These are phyloP conservation scores for Sinonovacula constricta DNA, from an alignment of 1,140 invertebrate species.

Conservation along the genomic window DNA sequence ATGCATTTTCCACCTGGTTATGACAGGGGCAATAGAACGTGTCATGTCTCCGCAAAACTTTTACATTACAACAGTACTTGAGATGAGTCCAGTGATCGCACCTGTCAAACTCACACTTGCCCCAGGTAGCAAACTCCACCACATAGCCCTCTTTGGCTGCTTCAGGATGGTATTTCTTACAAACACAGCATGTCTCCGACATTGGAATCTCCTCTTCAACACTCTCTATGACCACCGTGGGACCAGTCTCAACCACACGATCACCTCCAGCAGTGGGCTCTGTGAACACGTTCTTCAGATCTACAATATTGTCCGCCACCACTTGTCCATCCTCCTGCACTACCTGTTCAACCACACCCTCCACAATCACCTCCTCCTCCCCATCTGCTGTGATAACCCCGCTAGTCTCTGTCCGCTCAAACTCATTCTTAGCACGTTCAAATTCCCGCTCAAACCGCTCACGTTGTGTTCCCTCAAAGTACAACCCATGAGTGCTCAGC, in stretches of 20 bases:
- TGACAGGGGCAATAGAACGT: conserved; percentile 50
- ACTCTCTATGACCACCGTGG: conserved; percentile 44
- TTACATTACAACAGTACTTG: conserved; percentile 48
- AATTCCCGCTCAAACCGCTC: conserved; percentile 44
- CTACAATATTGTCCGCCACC: conserved; percentile 8
- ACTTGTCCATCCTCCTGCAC: conserved; percentile 33
- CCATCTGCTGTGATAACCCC: not conserved
- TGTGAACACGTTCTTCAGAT: conserved; percentile 23
- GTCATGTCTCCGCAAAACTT: conserved; percentile 47
- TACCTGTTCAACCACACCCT: conserved; percentile 13
- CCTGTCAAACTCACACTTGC: conserved; percentile 37
- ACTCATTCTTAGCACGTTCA: conserved; percentile 35
- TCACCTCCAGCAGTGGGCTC: conserved; percentile 15
- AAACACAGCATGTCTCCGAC: conserved; percentile 46
- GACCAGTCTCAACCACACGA: conserved; percentile 35
- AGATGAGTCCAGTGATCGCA: conserved; percentile 46
- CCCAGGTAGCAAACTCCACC: conserved; percentile 46
- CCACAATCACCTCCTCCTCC: not conserved
- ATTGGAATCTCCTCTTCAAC: conserved; percentile 42
- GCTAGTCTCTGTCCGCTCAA: not conserved
- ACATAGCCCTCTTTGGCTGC: conserved; percentile 31
- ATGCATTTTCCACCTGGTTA: conserved; percentile 37
- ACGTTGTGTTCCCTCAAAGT: conserved; percentile 47
- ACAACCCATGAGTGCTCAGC: conserved; percentile 40
- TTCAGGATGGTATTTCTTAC: conserved; percentile 40